A percentile compares a stretch with the other conserved stretches of the same genome.
Conservation (phyloP, 2,113 vertebrate species). For the Caranx ignobilis region DNA sequence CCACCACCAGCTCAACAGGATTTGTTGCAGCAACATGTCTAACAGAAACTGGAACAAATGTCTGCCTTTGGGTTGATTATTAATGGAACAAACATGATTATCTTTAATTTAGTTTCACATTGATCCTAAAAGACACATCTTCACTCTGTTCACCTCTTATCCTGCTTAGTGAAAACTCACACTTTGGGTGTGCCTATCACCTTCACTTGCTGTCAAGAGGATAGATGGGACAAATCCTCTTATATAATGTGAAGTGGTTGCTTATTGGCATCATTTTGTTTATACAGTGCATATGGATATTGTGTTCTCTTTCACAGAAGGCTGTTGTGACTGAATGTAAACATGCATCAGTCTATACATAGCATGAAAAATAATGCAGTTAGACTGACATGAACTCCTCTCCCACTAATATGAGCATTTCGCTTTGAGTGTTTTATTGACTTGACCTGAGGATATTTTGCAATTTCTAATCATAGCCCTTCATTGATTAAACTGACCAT, state of each 20-base stretch:
- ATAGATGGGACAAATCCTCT: neutral
- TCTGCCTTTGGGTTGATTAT: neutral
- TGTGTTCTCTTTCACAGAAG: neutral
- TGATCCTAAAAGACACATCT: neutral
- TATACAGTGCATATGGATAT: neutral
- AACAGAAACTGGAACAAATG: neutral
- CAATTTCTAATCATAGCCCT: neutral
- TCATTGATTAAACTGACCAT: neutral
- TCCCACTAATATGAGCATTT: no score
- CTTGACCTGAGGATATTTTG: neutral
- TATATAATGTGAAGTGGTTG: constrained; percentile 22
- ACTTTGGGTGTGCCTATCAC: neutral
- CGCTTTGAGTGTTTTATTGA: neutral
- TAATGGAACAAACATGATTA: neutral
- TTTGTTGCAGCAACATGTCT: neutral
- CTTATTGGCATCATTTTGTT: neutral
- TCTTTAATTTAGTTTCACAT: neutral
- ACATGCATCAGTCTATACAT: neutral
- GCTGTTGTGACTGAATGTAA: neutral
- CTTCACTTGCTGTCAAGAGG: neutral
- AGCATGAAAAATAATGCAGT: no score
- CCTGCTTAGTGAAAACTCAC: neutral
- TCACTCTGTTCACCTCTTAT: neutral
- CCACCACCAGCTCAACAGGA: no score
- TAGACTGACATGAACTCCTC: no score